Evolutionary conservation across 2,797 vertebrate genomes (phyloP), one percentile per base, ranked within the genome.

Genomic region (Corythornis leucogaster): DNA sequence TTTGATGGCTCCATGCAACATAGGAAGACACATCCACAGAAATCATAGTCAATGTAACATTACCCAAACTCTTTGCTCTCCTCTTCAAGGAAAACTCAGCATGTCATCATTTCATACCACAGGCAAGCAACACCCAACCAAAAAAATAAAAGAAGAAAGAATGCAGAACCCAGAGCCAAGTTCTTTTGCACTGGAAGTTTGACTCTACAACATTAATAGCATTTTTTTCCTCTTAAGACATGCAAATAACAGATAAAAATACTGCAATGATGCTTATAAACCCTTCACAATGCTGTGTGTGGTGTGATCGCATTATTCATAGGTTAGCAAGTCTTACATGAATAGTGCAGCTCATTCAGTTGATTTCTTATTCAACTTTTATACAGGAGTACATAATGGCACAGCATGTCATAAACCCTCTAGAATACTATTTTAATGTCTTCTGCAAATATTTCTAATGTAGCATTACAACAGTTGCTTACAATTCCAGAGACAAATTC

Each of bases 351-450:
- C 54, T 96, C 81, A 86, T 92, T 89, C 88, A 68, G 46, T n/a
- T 96, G 90, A 94, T 95, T 94, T 90, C 79, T 90, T 90, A 83
- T 93, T 92, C 93, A 94, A 12, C 79, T 85, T 90, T 83, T 33
- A 66, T 62, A 75, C 30, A 78, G 69, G 1, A 14, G 61, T 43
- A 74, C 68, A 71, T 85, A 94, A 95, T 50, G 46, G 68, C 86
- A 92, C 71, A 94, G 90, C 30, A 0, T 86, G 64, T 54, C 84
- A 68, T 70, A 90, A 92, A 51, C 38, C 53, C 38, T 80, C 57
- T 35, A 90, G 33, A 93, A 95, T 67, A 64, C 59, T 90, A 80
- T 82, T 95, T 86, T 92, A 88, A 89, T 46, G 33, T 70, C 59
- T 94, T 92, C 42, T 28, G 28, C 54, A 95, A 95, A 93, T 90